phyloP scores from a whole-genome alignment of 2,797 vertebrate genomes.

The Semotilus atromaculatus region DNA sequence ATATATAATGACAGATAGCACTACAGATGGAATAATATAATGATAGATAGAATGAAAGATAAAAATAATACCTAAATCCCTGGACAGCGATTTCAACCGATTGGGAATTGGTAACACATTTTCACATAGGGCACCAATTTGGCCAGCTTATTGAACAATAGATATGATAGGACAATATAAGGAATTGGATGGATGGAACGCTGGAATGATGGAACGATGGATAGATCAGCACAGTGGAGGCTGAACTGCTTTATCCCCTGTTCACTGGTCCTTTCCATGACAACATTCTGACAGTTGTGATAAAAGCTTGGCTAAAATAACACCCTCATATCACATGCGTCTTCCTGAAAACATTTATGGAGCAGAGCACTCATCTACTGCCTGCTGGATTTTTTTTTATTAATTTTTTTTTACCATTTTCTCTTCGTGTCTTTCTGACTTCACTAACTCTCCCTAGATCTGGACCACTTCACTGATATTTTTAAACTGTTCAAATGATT shows the following conservation, averaged over 20 bases:
- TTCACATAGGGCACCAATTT: background rate
- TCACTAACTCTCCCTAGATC: background rate
- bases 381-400: background rate
- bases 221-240: background rate
- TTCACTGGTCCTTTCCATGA: slow-evolving; percentile 5
- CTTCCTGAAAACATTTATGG: slow-evolving; percentile 49
- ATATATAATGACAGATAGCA: background rate
- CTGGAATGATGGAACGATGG: background rate
- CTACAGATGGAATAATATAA: background rate
- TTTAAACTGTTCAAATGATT: background rate
- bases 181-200: background rate
- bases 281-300: slow-evolving; percentile 61
- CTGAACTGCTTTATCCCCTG: slow-evolving; percentile 6
- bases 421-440: background rate
- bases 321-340: slow-evolving; percentile 71
- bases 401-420: background rate
- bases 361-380: background rate
- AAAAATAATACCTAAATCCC: background rate
- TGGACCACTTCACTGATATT: background rate
- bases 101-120: background rate
- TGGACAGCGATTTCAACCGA: background rate
- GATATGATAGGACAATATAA: background rate
- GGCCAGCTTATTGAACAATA: background rate
- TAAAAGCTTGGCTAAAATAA: slow-evolving; percentile 67
- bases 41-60: background rate